A percentile compares a stretch with the other conserved stretches of the same genome.
phyloP scores from a whole-genome alignment of 2,888 invertebrate species.

The Dasysyrphus tricinctus region DNA sequence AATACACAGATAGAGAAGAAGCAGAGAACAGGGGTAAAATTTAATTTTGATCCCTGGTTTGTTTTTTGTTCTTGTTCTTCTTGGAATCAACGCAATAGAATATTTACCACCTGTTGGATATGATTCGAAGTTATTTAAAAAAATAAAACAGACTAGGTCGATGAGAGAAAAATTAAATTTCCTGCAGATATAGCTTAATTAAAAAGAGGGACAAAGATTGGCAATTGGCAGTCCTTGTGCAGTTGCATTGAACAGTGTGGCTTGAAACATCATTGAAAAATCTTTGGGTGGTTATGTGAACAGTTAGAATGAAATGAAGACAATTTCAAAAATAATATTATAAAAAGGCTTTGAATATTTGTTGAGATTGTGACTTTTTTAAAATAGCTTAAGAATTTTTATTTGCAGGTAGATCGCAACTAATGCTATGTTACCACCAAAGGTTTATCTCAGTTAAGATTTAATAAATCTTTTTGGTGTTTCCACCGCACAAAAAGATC shows the following conservation, averaged over 20 bases:
- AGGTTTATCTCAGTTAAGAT: too few relatives aligned
- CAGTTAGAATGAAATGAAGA: too few relatives aligned
- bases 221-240: background rate
- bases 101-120: slow-evolving; percentile 53
- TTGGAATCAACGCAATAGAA: slow-evolving; percentile 43
- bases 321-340: too few relatives aligned
- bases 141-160: slow-evolving; percentile 32
- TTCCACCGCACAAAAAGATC: too few relatives aligned
- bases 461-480: too few relatives aligned
- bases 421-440: too few relatives aligned
- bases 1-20: background rate
- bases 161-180: slow-evolving; percentile 53
- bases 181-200: slow-evolving; percentile 56
- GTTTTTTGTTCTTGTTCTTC: slow-evolving; percentile 13
- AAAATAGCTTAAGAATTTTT: too few relatives aligned
- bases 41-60: slow-evolving; percentile 71
- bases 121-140: background rate
- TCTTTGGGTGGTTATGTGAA: background rate
- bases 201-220: background rate
- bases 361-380: too few relatives aligned
- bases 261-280: background rate
- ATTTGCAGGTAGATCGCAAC: too few relatives aligned
- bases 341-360: too few relatives aligned
- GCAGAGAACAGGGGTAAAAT: slow-evolving; percentile 42
- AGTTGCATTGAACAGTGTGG: background rate